Evolutionary conservation across 2,797 vertebrate species (phyloP), one percentile per base, ranked within the genome.

Genomic region (Arremon brunneinucha): DNA sequence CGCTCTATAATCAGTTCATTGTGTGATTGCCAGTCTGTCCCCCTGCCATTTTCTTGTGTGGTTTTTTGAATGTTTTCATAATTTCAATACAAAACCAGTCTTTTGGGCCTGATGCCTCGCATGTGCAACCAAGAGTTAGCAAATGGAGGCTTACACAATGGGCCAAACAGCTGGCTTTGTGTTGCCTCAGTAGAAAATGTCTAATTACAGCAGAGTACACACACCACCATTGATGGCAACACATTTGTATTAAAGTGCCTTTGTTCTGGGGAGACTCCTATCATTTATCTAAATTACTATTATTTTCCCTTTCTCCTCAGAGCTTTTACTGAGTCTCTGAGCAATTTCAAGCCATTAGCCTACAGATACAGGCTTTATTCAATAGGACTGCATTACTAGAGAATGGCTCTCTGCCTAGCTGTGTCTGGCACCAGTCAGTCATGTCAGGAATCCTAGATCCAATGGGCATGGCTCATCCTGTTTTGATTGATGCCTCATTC

Each of bases 241-340:
- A 95, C 91, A 95, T 95, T 95, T 88, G 74, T 95, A 95, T 96
- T 97, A 94, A 96, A 96, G 87, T 88, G 85, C 82, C 60, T 96
- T 97, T 97, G 91, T 96, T 94, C 91, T 79, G 56, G 9, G 49
- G 65, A 87, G 50, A 95, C 69, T 90, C 68, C 94, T 93, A 96
- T 96, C 92, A 94, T 96, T 97, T 97, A 89, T 96, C 89, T 86
- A 96, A 97, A 97, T 97, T 37, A 93, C 95, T 96, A 95, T 93
- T 96, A 96, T 97, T 96, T 97, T 95, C 81, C 24, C 60, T 93
- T 96, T 96, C 60, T 77, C 91, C 83, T 96, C 81, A 44, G 93
- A 96, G 95, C 93, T 93, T 96, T 97, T 94, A 93, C 94, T 93
- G 94, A 92, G 93, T 89, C 94, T 95, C 88, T 39, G 67, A 95